phyloP scores from a whole-genome alignment of 2,888 invertebrate species.

The Himalopsyche tibetana region DNA sequence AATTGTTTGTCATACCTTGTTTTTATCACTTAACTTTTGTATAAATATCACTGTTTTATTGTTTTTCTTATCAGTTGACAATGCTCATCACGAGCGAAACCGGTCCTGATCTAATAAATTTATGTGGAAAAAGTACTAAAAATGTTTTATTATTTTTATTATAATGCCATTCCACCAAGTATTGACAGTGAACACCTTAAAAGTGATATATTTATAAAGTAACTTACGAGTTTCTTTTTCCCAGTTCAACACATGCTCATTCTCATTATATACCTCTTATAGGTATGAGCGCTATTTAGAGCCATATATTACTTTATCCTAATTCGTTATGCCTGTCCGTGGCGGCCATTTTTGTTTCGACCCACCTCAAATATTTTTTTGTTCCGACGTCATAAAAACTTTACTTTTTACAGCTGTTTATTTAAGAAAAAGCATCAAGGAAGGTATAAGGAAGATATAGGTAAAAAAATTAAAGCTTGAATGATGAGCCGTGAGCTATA shows the following conservation, averaged over 20 bases:
- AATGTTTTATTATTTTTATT: too few relatives aligned
- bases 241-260: not conserved
- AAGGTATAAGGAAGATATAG: slow-evolving; percentile 34
- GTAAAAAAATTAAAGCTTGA: not conserved
- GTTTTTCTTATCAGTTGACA: too few relatives aligned
- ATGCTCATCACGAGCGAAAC: too few relatives aligned
- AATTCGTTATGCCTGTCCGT: slow-evolving; percentile 46
- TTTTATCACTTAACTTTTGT: too few relatives aligned
- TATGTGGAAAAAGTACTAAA: too few relatives aligned
- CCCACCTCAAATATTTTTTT: slow-evolving; percentile 60
- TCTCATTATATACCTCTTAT: slow-evolving; percentile 1
- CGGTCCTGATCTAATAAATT: too few relatives aligned
- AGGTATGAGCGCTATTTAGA: not conserved
- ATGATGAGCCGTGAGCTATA: not conserved
- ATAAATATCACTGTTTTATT: too few relatives aligned
- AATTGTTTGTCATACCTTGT: too few relatives aligned
- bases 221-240: too few relatives aligned
- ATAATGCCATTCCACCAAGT: too few relatives aligned
- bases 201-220: too few relatives aligned
- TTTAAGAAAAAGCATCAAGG: slow-evolving; percentile 46
- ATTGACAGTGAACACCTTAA: too few relatives aligned
- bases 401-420: slow-evolving; percentile 59
- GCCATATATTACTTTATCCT: slow-evolving; percentile 15
- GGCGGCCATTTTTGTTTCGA: slow-evolving; percentile 56
- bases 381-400: slow-evolving; percentile 43